Base-by-base conservation (phyloP, 2,888 invertebrate species). In the Euclidia mi region DNA sequence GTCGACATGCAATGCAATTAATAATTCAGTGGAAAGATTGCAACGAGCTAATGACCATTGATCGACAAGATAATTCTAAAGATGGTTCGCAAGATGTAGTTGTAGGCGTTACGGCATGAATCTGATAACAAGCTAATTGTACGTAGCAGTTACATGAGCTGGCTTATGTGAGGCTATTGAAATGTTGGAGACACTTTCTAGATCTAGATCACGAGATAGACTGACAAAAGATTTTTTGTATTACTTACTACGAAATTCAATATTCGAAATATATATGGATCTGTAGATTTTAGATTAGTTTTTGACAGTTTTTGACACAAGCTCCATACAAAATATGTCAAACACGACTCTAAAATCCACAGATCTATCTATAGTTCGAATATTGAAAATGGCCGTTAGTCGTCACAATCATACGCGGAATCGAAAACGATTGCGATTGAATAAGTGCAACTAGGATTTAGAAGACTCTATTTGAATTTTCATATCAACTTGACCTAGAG, bases 131-230 rank as follows among this genome's bases (percentile, higher is more conserved):
- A 25, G 31, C 40, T 53, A 50, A 44, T 41, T 41, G 45, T 55
- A 52, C 41, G 35, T 57, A 66, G 48, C 48, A 37, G 40, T 42
- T 17, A 56, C 32, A 56, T 15, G 38, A 53, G 57, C 28, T 53
- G 38, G 35, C 56, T 43, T 48, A 68, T 62, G 55, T 59, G 70
- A 53, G 47, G 52, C 41, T 42, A 44, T 44, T 56, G 47, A 52
- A 42, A 56, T 40, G 45, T 50, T 45, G 48, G 56, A 51, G 61
- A 64, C 64, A 76, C 65, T 74, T 78, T 76, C 71, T 69, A 69
- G 63, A 76, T 60, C 43, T 62, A 42, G 65, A 62, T 45, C 63
- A 63, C 34, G 46, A 57, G 71, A 76, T 69, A 62, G 43, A 65
- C 51, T 52, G 35, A 72, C 63, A 72, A 72, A 55, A 32, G 40